A percentile compares a stretch with the other conserved stretches of the same genome.
Conservation (phyloP, 2,797 vertebrate species). For the Lepidocolaptes lacrymiger region DNA sequence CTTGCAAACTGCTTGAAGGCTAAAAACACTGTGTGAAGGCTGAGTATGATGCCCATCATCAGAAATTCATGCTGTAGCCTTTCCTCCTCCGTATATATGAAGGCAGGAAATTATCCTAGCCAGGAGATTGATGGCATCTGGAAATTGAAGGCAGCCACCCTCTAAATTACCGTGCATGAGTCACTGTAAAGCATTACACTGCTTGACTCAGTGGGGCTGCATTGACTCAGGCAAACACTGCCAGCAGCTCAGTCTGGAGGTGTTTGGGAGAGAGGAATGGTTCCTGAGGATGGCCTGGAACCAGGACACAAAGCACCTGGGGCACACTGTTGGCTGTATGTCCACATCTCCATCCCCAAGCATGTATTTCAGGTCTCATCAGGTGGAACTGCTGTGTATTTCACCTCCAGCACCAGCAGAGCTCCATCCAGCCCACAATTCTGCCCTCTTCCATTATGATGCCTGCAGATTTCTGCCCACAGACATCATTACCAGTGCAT, state of each 20-base stretch:
- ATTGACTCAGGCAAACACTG: neutral
- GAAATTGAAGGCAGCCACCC: slow-evolving; percentile 40
- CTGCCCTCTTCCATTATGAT: neutral
- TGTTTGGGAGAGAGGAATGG: neutral
- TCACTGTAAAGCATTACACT: neutral
- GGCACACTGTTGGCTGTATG: neutral
- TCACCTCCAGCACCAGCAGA: neutral
- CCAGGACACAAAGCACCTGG: neutral
- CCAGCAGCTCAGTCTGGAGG: neutral
- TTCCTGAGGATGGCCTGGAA: neutral
- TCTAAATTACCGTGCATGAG: slow-evolving; percentile 44
- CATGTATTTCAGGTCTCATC: neutral
- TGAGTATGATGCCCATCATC: neutral
- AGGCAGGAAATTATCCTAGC: slow-evolving; percentile 54
- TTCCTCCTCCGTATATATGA: neutral
- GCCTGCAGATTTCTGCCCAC: neutral
- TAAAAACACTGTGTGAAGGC: neutral
- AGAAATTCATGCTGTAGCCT: slow-evolving; percentile 29
- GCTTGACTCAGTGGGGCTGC: neutral
- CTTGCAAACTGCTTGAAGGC: slow-evolving; percentile 3
- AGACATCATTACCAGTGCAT: neutral
- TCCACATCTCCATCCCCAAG: neutral
- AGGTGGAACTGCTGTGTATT: neutral
- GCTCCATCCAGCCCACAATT: neutral
- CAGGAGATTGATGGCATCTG: slow-evolving; percentile 37